Evolutionary conservation across 2,797 vertebrate genomes (phyloP), one percentile per base, ranked within the genome.

Genomic region (Thamnophis elegans): DNA sequence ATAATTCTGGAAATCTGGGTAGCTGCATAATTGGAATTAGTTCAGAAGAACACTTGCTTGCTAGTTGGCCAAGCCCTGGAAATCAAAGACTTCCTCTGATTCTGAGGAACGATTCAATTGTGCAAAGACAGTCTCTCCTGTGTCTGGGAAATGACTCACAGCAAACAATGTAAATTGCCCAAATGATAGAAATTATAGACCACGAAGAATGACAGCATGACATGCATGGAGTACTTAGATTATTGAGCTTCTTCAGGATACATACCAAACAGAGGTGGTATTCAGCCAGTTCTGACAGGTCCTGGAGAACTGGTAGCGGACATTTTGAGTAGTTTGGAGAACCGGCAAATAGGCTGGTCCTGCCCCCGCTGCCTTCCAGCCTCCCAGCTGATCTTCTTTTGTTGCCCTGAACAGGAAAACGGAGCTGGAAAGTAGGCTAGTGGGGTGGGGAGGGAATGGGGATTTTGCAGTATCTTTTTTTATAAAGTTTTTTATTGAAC

Each of bases 1-100:
- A 59, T 78, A 59, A 82, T 51, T 62, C 90, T 89, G 8, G 0
- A 54, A 94, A 92, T 14, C 54, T 89, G n/a, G 32, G 16, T 94
- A 93, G 8, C 47, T 25, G n/a, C 11, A 93, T 92, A 89, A 91
- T 26, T 82, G n/a, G n/a, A 65, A 2, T 47, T 25, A 8, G 18
- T 88, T 88, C 54, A 51, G 28, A 26, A 25, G 47, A 26, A 22
- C 87, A 85, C 26, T 88, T 42, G 28, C 91, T 68, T 26, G 0
- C 12, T 94, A 2, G 7, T 68, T 93, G 91, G 4, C 9, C 91
- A 51, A 65, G 11, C n/a, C 92, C 58, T 88, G 28, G 4, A 47
- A 82, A 55, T 36, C 51, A 95, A 85, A 0, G 1, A n/a, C 1
- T 89, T 68, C 93, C 87, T 87, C 36, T 62, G 32, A 89, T 95